Conservation (phyloP, 2,797 vertebrate genomes). For the Epinephelus malabaricus region DNA sequence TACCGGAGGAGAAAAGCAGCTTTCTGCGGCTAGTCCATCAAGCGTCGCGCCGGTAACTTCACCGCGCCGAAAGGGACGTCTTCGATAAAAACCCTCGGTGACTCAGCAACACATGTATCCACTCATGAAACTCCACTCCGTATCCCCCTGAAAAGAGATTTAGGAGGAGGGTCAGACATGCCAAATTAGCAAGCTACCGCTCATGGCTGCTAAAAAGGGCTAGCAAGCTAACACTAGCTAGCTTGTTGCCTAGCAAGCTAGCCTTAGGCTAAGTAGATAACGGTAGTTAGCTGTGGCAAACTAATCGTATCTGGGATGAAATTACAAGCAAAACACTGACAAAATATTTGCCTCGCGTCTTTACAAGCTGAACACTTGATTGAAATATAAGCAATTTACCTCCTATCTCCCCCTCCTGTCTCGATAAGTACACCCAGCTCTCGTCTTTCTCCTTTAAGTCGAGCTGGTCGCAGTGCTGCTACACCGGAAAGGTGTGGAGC, state of each 20-base stretch:
- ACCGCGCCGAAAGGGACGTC: constrained; percentile 19
- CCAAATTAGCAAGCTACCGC: constrained; percentile 75
- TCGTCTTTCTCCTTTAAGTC: constrained; percentile 78
- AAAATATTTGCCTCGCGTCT: neutral
- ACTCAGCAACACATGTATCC: constrained; percentile 72
- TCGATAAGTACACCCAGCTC: constrained; percentile 71
- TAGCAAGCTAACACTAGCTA: constrained; percentile 71
- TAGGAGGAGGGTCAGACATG: constrained; percentile 82
- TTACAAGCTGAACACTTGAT: neutral
- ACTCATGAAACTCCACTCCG: constrained; percentile 72
- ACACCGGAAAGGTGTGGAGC: constrained; percentile 90
- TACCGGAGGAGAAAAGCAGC: constrained; percentile 68
- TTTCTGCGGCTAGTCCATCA: constrained; percentile 74
- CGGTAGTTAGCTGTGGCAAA: constrained; percentile 65
- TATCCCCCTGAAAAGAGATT: constrained; percentile 83
- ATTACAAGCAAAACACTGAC: neutral
- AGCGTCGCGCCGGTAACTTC: constrained; percentile 52
- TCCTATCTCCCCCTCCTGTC: constrained; percentile 60
- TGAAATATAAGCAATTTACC: constrained; percentile 63
- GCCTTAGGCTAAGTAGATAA: constrained; percentile 74
- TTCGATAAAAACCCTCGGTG: constrained; percentile 40
- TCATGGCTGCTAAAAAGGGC: constrained; percentile 71
- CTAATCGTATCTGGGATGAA: constrained; percentile 31
- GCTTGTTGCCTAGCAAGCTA: constrained; percentile 66
- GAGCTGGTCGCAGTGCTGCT: constrained; percentile 80